Conservation (phyloP, 2,888 invertebrate species). For the Empis livida region DNA sequence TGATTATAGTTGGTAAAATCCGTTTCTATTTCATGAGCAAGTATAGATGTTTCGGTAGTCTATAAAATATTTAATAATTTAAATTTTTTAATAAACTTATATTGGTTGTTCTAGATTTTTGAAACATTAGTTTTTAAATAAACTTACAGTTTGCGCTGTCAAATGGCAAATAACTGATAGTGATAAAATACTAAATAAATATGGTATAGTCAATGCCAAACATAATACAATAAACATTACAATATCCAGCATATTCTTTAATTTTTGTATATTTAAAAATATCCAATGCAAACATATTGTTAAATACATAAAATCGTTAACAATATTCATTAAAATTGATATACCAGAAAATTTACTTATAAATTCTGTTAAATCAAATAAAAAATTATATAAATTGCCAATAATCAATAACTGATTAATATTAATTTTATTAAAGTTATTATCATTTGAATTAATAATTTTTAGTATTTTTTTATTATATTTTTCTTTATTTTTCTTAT, state of each 20-base stretch:
- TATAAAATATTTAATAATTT: conserved; percentile 15
- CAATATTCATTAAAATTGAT: conserved; percentile 28
- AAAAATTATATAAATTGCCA: conserved; percentile 26
- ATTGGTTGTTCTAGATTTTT: background rate
- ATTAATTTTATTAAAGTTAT: conserved; percentile 5
- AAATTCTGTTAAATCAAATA: conserved; percentile 23
- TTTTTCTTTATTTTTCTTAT: background rate
- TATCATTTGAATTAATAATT: conserved; percentile 1
- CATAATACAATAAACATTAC: conserved; percentile 7
- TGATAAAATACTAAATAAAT: conserved; percentile 25
- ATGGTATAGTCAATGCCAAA: conserved; percentile 26
- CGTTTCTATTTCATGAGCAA: conserved; percentile 33
- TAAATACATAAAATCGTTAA: conserved; percentile 31
- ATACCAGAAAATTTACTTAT: conserved; percentile 27
- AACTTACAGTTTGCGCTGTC: conserved; percentile 26
- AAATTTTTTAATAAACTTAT: too few species aligned
- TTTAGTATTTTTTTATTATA: background rate
- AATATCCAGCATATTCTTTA: too few species aligned
- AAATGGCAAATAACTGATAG: conserved; percentile 27
- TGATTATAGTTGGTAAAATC: conserved; percentile 29
- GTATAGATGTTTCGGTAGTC: conserved; percentile 33
- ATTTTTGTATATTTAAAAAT: conserved; percentile 18
- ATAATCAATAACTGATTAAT: conserved; percentile 10
- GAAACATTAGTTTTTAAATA: background rate
- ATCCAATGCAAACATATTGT: conserved; percentile 33